Base-by-base conservation (phyloP, 2,797 vertebrate species). In the Gallirallus australis region DNA sequence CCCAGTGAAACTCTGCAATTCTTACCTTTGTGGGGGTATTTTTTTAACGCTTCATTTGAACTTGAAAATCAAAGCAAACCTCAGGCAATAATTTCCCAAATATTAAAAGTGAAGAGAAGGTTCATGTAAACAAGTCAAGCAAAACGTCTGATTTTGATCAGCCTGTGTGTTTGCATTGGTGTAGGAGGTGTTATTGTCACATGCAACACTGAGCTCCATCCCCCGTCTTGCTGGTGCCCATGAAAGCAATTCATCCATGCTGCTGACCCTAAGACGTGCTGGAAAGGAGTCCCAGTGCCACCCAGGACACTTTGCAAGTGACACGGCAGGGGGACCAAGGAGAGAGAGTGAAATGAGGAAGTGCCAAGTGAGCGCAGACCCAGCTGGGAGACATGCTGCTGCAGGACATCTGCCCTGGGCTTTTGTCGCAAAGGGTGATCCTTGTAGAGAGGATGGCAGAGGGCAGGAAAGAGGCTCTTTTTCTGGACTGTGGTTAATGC, bases 241-340 rank as follows among this genome's bases (percentile, higher is more conserved):
- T 48, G 53, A 65, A 57, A 83, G 42, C 7, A 45, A 17, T 5
- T 30, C 23, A 12, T 23, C 4, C 2, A 6, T 4, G 3, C 25
- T 57, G 35, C 8, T 0, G 2, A n/a, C 31, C 12, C 23, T 11
- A 69, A 33, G 24, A 59, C 23, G 31, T 76, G 15, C 9, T 35
- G 37, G 11, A 39, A 59, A 73, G 52, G 15, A 45, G 15, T 54
- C 11, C 25, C 31, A 12, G 0, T 21, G 18, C 27, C 61, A 28
- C 2, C 5, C 2, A 0, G 5, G 15, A 2, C 2, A 4, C 56
- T 9, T 18, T 91, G 31, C 14, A 77, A 54, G 28, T 30, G 21
- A 42, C 2, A 1, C 0, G 1, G 6, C 1, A 2, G 75, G 18
- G 28, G 5, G 11, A 57, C 7, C 3, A 5, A 71, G 17, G 15